Evolutionary conservation across 1,140 invertebrate species (phyloP), one percentile per base, ranked within the genome.

Genomic region (Papilio machaon): DNA sequence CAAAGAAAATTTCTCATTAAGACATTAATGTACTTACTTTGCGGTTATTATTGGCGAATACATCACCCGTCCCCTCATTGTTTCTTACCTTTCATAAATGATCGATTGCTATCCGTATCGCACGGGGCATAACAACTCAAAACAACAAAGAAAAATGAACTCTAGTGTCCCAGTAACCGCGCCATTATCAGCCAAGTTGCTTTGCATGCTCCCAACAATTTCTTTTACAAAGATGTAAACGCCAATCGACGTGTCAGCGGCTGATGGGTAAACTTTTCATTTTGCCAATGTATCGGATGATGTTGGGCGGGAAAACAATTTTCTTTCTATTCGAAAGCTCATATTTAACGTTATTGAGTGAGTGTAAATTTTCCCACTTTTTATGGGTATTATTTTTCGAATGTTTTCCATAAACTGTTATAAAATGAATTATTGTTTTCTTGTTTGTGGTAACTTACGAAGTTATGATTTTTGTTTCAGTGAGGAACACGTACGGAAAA

Each of bases 251-350:
- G 89, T 92, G 92, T 94, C 92, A 92, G 91, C 90, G 85, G 89
- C 84, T 92, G 92, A 94, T 94, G 89, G 92, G 88, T 85, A 92
- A 94, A 94, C 92, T 94, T 94, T 94, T 94, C 92, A 94, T 94
- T 93, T 94, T 91, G 89, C 86, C 89, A 88, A 92, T 92, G 90
- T 94, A 92, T 91, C 88, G 85, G 90, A 84, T 87, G 87, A 86
- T 90, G 89, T 90, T 90, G 85, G 85, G 85, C 82, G 88, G 87
- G 85, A 90, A 93, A 92, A 92, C 92, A 94, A 93, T 94, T 93
- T 94, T 91, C 90, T 90, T 91, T 85, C 86, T 89, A 88, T 91
- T 92, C 86, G 87, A 90, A 86, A 88, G 86, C 90, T 90, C 89
- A 92, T 94, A 92, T 93, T 93, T 93, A 92, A 92, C 90, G 87